These are phyloP conservation scores for Drosophila quinaria DNA, from an alignment of 2,888 invertebrate species.

Conservation along the genomic window DNA sequence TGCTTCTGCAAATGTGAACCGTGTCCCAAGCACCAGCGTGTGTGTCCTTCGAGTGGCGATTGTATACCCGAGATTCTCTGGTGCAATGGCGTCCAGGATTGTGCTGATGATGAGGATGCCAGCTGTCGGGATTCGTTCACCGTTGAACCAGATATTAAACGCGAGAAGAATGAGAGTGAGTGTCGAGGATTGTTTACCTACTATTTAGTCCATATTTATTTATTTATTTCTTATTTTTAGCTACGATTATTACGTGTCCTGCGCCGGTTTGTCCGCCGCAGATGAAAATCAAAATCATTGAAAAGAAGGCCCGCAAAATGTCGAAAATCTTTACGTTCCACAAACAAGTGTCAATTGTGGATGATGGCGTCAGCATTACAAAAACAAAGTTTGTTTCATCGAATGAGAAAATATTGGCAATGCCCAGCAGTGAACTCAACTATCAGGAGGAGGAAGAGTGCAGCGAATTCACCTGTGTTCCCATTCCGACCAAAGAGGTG, in stretches of 20 bases:
- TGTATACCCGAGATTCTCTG: slow-evolving; percentile 90
- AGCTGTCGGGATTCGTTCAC: slow-evolving; percentile 86
- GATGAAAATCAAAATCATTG: slow-evolving; percentile 86
- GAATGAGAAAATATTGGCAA: slow-evolving; percentile 75
- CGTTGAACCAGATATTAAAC: slow-evolving; percentile 70
- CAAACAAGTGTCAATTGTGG: slow-evolving; percentile 77
- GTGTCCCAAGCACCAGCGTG: slow-evolving; percentile 88
- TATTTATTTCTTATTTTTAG: slow-evolving; percentile 8
- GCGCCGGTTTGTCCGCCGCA: slow-evolving; percentile 86
- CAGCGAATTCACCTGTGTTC: slow-evolving; percentile 84
- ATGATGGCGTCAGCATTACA: slow-evolving; percentile 78
- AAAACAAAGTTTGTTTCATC: slow-evolving; percentile 78
- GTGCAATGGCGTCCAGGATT: slow-evolving; percentile 94
- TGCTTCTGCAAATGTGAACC: slow-evolving; percentile 92
- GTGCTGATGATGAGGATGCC: slow-evolving; percentile 92
- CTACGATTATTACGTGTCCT: slow-evolving; percentile 85
- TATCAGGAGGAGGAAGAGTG: slow-evolving; percentile 79
- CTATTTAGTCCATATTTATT: background rate
- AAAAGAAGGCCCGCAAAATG: slow-evolving; percentile 83
- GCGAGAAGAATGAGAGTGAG: slow-evolving; percentile 76
- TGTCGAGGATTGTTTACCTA: background rate
- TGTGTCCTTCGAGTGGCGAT: slow-evolving; percentile 91
- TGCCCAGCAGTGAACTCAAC: slow-evolving; percentile 69
- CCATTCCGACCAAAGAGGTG: slow-evolving; percentile 71
- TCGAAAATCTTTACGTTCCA: slow-evolving; percentile 86